phyloP scores from a whole-genome alignment of 2,797 vertebrate genomes.

The Sebastes matsubarae region DNA sequence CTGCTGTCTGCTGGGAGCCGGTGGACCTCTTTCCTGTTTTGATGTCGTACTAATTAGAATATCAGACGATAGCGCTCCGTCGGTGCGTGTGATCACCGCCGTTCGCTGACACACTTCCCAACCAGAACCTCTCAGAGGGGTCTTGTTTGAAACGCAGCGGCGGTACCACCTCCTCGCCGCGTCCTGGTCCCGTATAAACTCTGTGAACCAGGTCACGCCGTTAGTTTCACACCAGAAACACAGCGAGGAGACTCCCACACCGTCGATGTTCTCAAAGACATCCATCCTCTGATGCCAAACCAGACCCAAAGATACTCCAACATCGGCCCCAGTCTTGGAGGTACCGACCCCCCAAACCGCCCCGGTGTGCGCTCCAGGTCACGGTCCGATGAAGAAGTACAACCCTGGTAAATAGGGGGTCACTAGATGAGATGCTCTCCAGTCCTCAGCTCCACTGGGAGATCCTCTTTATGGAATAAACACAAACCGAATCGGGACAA shows the following conservation, averaged over 20 bases:
- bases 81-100: not conserved
- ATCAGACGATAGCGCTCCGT: constrained; percentile 42
- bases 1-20: constrained; percentile 50
- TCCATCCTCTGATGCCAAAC: too few relatives aligned
- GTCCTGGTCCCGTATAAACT: constrained; percentile 43
- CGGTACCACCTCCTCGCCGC: constrained; percentile 43
- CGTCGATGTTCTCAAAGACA: not conserved
- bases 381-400: too few relatives aligned
- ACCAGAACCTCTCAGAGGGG: constrained; percentile 46
- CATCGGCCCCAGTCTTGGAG: too few relatives aligned
- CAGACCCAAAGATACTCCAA: too few relatives aligned
- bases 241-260: not conserved
- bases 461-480: too few relatives aligned
- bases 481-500: too few relatives aligned
- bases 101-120: constrained; percentile 65
- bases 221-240: not conserved
- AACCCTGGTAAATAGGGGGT: too few relatives aligned
- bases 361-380: too few relatives aligned
- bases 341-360: too few relatives aligned
- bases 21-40: constrained; percentile 69
- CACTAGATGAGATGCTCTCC: too few relatives aligned
- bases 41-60: constrained; percentile 74
- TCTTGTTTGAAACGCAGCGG: constrained; percentile 47
- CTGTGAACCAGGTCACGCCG: constrained; percentile 26
- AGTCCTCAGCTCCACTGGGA: too few relatives aligned